A percentile compares a stretch with the other conserved stretches of the same genome.
phyloP scores from a whole-genome alignment of 2,888 invertebrate genomes.

The Lasioglossum malachurum region DNA sequence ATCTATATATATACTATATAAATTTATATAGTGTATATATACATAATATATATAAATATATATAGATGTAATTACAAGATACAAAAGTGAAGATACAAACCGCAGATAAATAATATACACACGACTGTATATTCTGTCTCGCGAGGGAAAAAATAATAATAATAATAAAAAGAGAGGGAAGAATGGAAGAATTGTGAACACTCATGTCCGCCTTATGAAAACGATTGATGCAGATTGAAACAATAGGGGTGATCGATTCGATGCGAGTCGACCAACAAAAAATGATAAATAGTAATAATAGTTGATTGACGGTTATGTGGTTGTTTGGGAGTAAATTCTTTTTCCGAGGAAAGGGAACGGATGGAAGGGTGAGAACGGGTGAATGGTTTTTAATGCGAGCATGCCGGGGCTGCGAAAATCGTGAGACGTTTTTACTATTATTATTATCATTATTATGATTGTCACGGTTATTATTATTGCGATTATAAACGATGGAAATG shows the following conservation, averaged over 20 bases:
- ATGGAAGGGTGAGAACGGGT: conserved; percentile 21
- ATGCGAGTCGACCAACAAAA: conserved; percentile 60
- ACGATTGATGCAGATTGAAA: conserved; percentile 77
- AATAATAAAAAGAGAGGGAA: conserved; percentile 38
- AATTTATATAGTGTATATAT: background rate
- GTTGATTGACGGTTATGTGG: conserved; percentile 28
- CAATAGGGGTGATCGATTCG: conserved; percentile 73
- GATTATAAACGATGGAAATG: conserved; percentile 9
- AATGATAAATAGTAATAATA: conserved; percentile 55
- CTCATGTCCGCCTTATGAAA: conserved; percentile 82
- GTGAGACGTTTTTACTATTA: conserved; percentile 46
- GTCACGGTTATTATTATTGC: background rate
- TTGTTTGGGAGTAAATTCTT: conserved; percentile 73
- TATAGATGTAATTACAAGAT: conserved; percentile 48
- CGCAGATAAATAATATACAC: conserved; percentile 52
- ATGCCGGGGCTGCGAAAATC: conserved; percentile 69
- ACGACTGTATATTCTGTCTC: conserved; percentile 80
- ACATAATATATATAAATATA: conserved; percentile 7
- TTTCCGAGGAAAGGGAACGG: conserved; percentile 57
- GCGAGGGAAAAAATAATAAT: conserved; percentile 77
- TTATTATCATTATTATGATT: conserved; percentile 7
- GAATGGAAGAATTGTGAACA: conserved; percentile 51
- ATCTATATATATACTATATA: conserved; percentile 66
- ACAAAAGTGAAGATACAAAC: conserved; percentile 41
- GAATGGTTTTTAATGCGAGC: conserved; percentile 63